These are phyloP conservation scores for Rhodophaea formosa DNA, from an alignment of 2,888 invertebrate species.

Conservation along the genomic window DNA sequence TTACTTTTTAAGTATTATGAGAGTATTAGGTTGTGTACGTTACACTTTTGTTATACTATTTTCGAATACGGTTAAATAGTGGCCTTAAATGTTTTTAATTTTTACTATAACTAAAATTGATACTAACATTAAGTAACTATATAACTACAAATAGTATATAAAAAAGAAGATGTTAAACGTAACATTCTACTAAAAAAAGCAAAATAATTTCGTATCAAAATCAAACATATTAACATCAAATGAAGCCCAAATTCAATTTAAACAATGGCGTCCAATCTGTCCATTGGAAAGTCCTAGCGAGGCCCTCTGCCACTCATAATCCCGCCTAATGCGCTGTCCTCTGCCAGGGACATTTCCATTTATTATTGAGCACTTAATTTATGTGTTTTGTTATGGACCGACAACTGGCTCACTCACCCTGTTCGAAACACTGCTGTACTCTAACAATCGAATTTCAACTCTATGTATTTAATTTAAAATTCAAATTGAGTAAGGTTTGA, in stretches of 20 bases:
- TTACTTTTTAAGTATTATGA: too few relatives aligned
- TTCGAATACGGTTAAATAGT: too few relatives aligned
- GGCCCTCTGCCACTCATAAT: slow-evolving; percentile 68
- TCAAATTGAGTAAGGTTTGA: slow-evolving; percentile 25
- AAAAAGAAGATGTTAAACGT: not conserved
- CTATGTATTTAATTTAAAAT: slow-evolving; percentile 24
- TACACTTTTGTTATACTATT: too few relatives aligned
- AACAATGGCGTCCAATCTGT: slow-evolving; percentile 17
- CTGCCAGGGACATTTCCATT: slow-evolving; percentile 82
- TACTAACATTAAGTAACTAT: too few relatives aligned
- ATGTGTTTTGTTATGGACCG: slow-evolving; percentile 82
- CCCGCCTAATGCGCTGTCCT: slow-evolving; percentile 80
- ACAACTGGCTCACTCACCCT: slow-evolving; percentile 58
- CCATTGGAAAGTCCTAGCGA: slow-evolving; percentile 50
- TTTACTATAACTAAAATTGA: too few relatives aligned
- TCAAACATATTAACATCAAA: slow-evolving; percentile 9
- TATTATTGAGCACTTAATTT: slow-evolving; percentile 83
- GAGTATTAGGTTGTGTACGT: too few relatives aligned
- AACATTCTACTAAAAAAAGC: not conserved
- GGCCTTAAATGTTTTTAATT: too few relatives aligned
- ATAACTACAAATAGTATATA: too few relatives aligned
- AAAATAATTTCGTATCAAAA: not conserved
- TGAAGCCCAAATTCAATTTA: slow-evolving; percentile 18
- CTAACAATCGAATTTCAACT: slow-evolving; percentile 26
- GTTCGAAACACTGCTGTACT: slow-evolving; percentile 40